phyloP scores from a whole-genome alignment of 2,888 invertebrate species.

The Nephrotoma flavescens region DNA sequence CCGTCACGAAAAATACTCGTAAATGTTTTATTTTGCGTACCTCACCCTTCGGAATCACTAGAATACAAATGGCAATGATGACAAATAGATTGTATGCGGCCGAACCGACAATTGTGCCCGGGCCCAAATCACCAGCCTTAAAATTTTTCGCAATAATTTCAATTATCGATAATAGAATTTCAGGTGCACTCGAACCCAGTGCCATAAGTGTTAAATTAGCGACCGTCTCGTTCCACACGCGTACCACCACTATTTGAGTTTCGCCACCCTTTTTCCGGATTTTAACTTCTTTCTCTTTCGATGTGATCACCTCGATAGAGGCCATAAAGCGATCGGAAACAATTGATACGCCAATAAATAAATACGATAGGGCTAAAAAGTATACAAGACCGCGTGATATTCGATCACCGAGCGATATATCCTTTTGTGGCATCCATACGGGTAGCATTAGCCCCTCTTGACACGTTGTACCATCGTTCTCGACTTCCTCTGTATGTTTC shows the following conservation, averaged over 20 bases:
- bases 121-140: conserved; percentile 91
- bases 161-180: conserved; percentile 92
- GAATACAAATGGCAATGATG: conserved; percentile 90
- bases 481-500: conserved; percentile 6
- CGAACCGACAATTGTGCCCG: conserved; percentile 96
- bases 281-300: conserved; percentile 87
- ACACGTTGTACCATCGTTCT: conserved; percentile 37
- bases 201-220: conserved; percentile 99
- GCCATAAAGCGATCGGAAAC: conserved; percentile 99
- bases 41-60: conserved; percentile 81
- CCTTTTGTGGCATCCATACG: conserved; percentile 71
- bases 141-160: conserved; percentile 95
- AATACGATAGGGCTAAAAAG: conserved; percentile 75
- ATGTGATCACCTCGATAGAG: conserved; percentile 97
- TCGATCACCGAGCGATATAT: conserved; percentile 60
- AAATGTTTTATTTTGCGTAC: conserved; percentile 89
- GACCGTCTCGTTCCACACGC: conserved; percentile 99
- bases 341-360: conserved; percentile 98
- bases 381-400: conserved; percentile 80
- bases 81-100: conserved; percentile 98
- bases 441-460: conserved; percentile 75
- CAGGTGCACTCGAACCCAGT: conserved; percentile 94
- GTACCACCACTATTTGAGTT: conserved; percentile 73
- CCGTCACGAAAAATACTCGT: conserved; percentile 94
- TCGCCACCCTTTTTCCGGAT: conserved; percentile 81